Evolutionary conservation across 2,113 vertebrate genomes (phyloP).

Genomic region (Calonectris borealis): DNA sequence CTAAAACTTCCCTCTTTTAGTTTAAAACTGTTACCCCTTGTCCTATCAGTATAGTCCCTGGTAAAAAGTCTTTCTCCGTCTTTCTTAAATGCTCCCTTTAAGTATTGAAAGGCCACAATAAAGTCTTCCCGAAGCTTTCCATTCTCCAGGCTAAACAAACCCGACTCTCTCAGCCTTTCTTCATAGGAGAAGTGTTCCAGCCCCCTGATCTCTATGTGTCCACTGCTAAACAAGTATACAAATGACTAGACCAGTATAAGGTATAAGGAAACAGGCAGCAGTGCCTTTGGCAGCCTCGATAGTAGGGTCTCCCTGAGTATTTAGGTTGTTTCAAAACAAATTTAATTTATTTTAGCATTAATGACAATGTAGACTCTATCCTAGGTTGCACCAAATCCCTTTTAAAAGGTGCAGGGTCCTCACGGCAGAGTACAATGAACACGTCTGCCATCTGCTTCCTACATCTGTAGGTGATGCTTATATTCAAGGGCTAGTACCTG

Average conservation of each 20-base stretch:
- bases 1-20: background rate
- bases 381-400: background rate
- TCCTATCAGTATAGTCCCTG: background rate
- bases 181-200: background rate
- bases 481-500: slow-evolving; percentile 12
- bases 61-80: background rate
- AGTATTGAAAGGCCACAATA: background rate
- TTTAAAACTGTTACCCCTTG: background rate
- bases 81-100: background rate
- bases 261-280: background rate
- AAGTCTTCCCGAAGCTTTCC: background rate
- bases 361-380: background rate
- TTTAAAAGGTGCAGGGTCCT: slow-evolving; percentile 4
- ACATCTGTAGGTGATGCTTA: background rate
- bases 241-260: background rate
- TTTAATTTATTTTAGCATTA: background rate
- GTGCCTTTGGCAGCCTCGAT: background rate
- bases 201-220: background rate
- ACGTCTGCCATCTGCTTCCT: background rate
- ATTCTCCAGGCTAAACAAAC: background rate
- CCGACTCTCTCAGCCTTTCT: background rate
- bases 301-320: background rate
- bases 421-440: background rate
- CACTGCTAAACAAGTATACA: background rate
- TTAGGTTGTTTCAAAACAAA: background rate